phyloP scores from a whole-genome alignment of 2,797 vertebrate genomes.

The Mionectes olivaceus region DNA sequence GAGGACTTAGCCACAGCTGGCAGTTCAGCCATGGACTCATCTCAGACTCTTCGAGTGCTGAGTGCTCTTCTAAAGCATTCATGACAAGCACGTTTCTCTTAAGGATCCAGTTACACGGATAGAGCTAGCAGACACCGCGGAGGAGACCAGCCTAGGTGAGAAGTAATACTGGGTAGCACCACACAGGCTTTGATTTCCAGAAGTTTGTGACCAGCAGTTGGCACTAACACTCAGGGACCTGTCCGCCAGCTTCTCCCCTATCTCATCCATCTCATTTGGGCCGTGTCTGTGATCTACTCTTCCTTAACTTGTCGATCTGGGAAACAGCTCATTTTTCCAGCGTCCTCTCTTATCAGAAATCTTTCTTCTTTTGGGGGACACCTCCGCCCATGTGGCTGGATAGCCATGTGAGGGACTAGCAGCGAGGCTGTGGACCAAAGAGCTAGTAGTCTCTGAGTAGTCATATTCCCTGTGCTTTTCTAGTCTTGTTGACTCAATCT shows the following conservation, averaged over 20 bases:
- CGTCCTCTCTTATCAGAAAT: not conserved
- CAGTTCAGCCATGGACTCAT: not conserved
- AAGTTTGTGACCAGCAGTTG: not conserved
- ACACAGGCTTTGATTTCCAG: not conserved
- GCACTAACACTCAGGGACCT: not conserved
- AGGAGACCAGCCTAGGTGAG: not conserved
- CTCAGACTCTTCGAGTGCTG: not conserved
- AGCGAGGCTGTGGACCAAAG: not conserved
- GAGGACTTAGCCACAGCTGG: not conserved
- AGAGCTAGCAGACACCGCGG: not conserved
- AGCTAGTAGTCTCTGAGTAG: not conserved
- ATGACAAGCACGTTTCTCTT: not conserved
- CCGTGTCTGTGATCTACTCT: constrained; percentile 18
- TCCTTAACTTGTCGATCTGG: not conserved
- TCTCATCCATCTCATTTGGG: constrained; percentile 25
- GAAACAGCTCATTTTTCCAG: not conserved
- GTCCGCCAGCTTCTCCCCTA: not conserved
- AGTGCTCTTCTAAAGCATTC: not conserved
- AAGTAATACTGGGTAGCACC: not conserved
- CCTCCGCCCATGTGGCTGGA: not conserved
- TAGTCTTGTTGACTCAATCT: not conserved
- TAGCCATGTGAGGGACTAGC: not conserved
- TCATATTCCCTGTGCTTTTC: not conserved
- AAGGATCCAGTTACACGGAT: not conserved
- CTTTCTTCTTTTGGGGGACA: not conserved